A percentile compares a stretch with the other conserved stretches of the same genome.
Conservation (phyloP, 2,113 vertebrate species). For the Porphyrio hochstetteri region DNA sequence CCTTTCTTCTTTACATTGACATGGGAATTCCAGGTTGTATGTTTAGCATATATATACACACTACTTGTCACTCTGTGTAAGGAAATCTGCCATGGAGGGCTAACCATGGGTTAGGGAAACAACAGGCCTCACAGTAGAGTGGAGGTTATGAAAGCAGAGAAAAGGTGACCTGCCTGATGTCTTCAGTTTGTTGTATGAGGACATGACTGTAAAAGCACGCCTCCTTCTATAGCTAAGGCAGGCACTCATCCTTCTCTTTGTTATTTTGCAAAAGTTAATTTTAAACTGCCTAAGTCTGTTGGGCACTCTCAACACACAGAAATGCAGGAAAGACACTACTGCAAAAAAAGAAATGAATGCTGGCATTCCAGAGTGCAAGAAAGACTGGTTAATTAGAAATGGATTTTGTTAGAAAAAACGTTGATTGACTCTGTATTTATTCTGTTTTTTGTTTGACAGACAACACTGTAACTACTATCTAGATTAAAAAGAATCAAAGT, state of each 20-base stretch:
- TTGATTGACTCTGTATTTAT: not conserved
- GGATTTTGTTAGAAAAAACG: not conserved
- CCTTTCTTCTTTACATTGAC: not conserved
- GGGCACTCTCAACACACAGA: not conserved
- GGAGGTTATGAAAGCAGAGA: not conserved
- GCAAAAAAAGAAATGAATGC: not conserved
- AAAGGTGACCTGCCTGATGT: not conserved
- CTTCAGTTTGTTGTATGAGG: not conserved
- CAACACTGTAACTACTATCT: not conserved
- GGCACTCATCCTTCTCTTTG: not conserved
- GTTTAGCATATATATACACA: rapidly evolving
- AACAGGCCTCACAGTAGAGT: not conserved
- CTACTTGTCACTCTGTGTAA: rapidly evolving
- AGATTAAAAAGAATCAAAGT: not conserved
- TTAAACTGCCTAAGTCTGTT: not conserved
- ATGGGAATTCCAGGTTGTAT: not conserved
- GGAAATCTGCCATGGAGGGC: not conserved
- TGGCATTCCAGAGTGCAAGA: not conserved
- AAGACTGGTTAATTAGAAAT: not conserved
- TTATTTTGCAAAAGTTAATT: not conserved
- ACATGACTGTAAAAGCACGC: not conserved
- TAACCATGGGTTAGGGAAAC: not conserved
- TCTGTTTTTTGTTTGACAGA: not conserved
- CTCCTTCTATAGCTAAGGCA: not conserved
- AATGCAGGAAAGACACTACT: not conserved